Base-by-base conservation (phyloP, 1,140 invertebrate genomes). In the Polypedilum pembai region DNA sequence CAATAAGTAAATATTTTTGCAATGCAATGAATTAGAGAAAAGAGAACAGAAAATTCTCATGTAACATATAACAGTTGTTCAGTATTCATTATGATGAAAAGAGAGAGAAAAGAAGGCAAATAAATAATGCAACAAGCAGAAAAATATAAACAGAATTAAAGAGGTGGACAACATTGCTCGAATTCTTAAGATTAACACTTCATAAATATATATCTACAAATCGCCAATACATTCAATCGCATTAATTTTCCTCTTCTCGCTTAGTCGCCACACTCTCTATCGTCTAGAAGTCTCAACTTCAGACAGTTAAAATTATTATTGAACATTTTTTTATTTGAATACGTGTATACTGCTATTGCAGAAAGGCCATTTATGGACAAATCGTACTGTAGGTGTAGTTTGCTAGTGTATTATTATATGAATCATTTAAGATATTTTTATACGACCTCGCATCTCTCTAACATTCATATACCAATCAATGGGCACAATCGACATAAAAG, bases 291-390 rank as follows among this genome's bases (percentile, higher is more conserved):
- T 56, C 45, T 56, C 45, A 56, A 56, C 45, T 56, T 56, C n/a
- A 56, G 45, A 56, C 45, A 15, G 8, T 56, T n/a, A 56, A 56
- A 56, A 56, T 56, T 56, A 56, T 12, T 45, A 45, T 45, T 8
- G 15, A 45, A 45, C 15, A 12, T 45, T 45, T 45, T 45, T 56
- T 56, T 56, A 56, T 56, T 56, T 56, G 45, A 56, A 56, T 56
- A 56, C n/a, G n/a, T 56, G n/a, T 12, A 33, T 33, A 33, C 5
- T 33, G 24, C 24, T 33, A 56, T 56, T 18, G 65, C 17, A 69
- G 65, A 69, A 69, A 20, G 17, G 17, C 65, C 65, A 69, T 69
- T 69, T 69, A 69, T 69, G 65, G 65, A n/a, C 8, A 69, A 20
- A 10, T 18, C 17, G 17, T 20, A 20, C 65, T 69, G 65, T 69